These are phyloP conservation scores for Tachysurus fulvidraco DNA, from an alignment of 2,113 vertebrate genomes.

Conservation along the genomic window DNA sequence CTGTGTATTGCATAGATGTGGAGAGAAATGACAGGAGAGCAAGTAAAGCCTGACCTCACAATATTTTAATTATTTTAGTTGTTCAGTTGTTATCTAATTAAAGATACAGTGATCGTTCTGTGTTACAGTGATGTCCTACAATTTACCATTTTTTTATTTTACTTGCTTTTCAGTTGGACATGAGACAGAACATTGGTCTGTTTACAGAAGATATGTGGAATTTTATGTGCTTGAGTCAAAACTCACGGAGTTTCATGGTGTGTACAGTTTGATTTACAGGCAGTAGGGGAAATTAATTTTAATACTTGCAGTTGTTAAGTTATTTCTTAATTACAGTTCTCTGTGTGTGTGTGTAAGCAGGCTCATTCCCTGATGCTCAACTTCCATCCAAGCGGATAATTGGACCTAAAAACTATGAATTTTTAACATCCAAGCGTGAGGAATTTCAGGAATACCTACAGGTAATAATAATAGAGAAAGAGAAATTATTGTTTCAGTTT, in stretches of 20 bases:
- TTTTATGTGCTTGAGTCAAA: conserved; percentile 98
- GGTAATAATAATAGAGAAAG: conserved; percentile 67
- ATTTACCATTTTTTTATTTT: background rate
- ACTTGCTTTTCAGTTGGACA: conserved; percentile 82
- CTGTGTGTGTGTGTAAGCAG: conserved; percentile 61
- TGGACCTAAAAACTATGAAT: conserved; percentile 96
- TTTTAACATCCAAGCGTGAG: conserved; percentile 92
- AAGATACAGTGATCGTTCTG: background rate
- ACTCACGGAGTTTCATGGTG: conserved; percentile 97
- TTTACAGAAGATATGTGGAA: conserved; percentile 93
- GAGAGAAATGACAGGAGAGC: conserved; percentile 92
- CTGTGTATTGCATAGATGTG: conserved; percentile 96
- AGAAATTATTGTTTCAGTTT: background rate
- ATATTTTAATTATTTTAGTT: background rate
- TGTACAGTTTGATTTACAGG: conserved; percentile 31
- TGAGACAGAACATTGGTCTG: conserved; percentile 92
- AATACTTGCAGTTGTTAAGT: background rate
- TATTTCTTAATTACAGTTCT: background rate
- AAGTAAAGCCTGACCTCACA: conserved; percentile 70
- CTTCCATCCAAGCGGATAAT: conserved; percentile 96
- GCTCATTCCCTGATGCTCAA: conserved; percentile 93
- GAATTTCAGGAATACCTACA: conserved; percentile 96
- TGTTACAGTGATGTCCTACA: background rate
- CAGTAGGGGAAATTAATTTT: background rate
- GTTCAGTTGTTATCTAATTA: background rate